Evolutionary conservation across 2,888 invertebrate species (phyloP).

Genomic region (Erannis defoliaria): DNA sequence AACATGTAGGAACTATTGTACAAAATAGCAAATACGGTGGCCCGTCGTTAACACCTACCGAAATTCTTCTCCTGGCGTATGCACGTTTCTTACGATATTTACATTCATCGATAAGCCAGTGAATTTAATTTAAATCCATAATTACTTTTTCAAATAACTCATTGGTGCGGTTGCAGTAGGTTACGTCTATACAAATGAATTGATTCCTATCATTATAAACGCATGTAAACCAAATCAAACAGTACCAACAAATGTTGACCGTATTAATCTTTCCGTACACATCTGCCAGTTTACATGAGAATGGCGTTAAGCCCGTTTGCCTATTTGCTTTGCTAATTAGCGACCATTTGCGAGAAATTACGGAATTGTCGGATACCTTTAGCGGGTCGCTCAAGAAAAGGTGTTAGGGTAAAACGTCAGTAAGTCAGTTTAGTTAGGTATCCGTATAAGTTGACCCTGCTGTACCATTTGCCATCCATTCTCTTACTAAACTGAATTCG

Average conservation of each 20-base stretch:
- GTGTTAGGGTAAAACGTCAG: neutral
- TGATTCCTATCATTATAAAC: neutral
- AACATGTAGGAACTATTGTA: no score
- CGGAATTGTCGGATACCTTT: neutral
- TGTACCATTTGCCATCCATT: no score
- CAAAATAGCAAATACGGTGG: no score
- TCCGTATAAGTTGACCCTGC: no score
- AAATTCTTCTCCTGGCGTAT: no score
- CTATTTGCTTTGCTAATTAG: conserved; percentile 25
- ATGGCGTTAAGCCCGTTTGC: conserved; percentile 20
- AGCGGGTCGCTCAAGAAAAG: neutral
- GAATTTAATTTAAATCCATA: no score
- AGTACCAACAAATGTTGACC: neutral
- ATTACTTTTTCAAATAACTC: no score
- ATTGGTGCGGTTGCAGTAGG: neutral
- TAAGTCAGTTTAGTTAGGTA: neutral
- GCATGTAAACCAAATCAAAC: neutral
- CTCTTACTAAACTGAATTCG: no score
- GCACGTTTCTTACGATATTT: no score
- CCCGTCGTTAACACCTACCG: no score
- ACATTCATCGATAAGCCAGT: no score
- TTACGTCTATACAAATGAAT: neutral
- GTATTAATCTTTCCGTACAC: conserved; percentile 5
- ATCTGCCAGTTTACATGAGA: conserved; percentile 8
- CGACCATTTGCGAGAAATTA: conserved; percentile 1